Evolutionary conservation across 2,888 invertebrate species (phyloP).

Genomic region (Stenurella melanura): DNA sequence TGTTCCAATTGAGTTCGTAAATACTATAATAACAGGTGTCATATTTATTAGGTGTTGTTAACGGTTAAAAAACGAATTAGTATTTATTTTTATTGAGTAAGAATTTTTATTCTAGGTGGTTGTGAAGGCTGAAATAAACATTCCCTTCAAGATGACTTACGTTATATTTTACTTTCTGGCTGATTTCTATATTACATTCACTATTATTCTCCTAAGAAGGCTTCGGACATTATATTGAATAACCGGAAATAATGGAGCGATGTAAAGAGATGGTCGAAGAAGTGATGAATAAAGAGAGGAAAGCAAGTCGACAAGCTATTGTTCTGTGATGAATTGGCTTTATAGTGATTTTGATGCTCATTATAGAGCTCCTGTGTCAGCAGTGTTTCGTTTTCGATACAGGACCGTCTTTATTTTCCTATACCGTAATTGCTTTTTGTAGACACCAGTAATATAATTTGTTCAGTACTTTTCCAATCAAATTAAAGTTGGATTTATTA

Average conservation of each 20-base stretch:
- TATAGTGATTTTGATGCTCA: constrained; percentile 44
- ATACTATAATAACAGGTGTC: too few relatives aligned
- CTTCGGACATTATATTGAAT: constrained; percentile 50
- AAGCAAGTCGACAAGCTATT: constrained; percentile 53
- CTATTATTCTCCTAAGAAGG: constrained; percentile 24
- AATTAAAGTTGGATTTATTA: too few relatives aligned
- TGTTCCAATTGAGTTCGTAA: too few relatives aligned
- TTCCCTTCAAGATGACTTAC: neutral
- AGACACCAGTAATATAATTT: too few relatives aligned
- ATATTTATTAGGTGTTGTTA: too few relatives aligned
- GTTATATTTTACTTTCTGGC: neutral
- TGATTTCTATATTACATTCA: neutral
- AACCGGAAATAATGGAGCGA: constrained; percentile 54
- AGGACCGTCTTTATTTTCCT: neutral
- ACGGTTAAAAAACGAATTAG: too few relatives aligned
- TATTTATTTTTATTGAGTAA: too few relatives aligned
- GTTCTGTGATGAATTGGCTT: constrained; percentile 55
- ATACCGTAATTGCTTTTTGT: too few relatives aligned
- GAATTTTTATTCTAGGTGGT: neutral
- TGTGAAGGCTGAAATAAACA: neutral
- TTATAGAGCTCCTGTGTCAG: constrained; percentile 23
- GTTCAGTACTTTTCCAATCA: too few relatives aligned
- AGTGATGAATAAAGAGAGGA: constrained; percentile 52
- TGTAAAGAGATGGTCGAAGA: constrained; percentile 48
- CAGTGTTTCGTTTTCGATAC: constrained; percentile 6